Evolutionary conservation across 2,113 vertebrate genomes (phyloP), one percentile per base, ranked within the genome.

Genomic region (Rhinogobius similis): DNA sequence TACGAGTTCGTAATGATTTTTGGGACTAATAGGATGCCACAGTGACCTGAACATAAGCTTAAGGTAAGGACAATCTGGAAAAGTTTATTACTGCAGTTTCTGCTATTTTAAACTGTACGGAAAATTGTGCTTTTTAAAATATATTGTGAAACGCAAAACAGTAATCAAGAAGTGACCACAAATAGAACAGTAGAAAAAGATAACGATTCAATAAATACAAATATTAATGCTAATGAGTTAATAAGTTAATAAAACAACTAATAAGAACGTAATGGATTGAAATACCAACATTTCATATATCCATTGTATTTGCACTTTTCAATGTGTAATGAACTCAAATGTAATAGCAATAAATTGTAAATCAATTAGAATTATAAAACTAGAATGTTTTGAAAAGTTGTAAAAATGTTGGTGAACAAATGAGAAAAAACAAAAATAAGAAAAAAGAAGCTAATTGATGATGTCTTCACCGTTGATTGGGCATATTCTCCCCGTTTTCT

Each of bases 31-130:
- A 70, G 68, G 77, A 79, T 65, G 76, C 41, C 71, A 70, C 23
- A 74, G 21, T 73, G 82, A 87, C 78, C 78, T 39, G 72, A 81
- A 84, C 86, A 81, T 79, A 86, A 81, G 67, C 81, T 82, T n/a
- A 76, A 90, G 89, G 89, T 91, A 89, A 82, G 89, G 79, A 10
- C 8, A 39, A 50, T 55, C 41, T 20, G 39, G 43, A 20, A 5
- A 46, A 16, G 48, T 72, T 72, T 5, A 58, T 52, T 26, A 20
- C 16, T 61, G 14, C 38, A 61, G 36, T 29, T 1, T 27, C 9
- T 27, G 26, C 56, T 32, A 21, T 50, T 21, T 56, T 26, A 9
- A 52, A 52, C 55, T 11, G 21, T 11, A 53, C 4, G 18, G 4
- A 48, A 48, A n/a, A 5, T 55, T 55, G 23, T 26, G 52, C 23